phyloP scores from a whole-genome alignment of 2,797 vertebrate genomes.

The Darevskia nairensis region DNA sequence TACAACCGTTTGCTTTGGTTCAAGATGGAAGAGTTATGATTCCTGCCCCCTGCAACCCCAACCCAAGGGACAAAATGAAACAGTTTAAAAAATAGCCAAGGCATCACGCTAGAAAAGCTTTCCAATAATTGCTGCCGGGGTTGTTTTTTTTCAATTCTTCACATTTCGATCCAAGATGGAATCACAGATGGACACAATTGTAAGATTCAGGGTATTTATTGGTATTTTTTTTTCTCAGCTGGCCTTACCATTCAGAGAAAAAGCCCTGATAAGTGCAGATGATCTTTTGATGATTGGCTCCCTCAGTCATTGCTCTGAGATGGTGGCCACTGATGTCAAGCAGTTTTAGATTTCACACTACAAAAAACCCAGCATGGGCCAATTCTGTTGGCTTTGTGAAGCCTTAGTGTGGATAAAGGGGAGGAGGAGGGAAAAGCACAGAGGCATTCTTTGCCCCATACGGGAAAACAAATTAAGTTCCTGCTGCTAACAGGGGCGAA shows the following conservation, averaged over 20 bases:
- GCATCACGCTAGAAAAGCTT: fast-evolving
- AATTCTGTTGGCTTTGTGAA: neutral
- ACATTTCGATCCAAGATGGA: neutral
- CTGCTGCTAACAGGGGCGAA: conserved; percentile 29
- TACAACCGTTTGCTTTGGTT: fast-evolving
- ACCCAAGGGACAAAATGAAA: neutral
- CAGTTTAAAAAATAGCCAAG: neutral
- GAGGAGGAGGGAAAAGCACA: neutral
- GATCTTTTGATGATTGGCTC: conserved; percentile 25
- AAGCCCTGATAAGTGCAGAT: neutral
- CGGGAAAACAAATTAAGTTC: conserved; percentile 33
- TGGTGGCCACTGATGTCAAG: neutral
- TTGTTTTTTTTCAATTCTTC: neutral
- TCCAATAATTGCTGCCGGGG: fast-evolving
- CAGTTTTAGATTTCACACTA: conserved; percentile 7
- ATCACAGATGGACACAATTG: neutral
- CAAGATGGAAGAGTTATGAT: fast-evolving
- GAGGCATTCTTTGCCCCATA: neutral
- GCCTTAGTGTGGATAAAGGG: neutral
- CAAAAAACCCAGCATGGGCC: conserved; percentile 21
- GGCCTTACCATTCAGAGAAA: neutral
- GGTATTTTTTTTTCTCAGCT: conserved; percentile 6
- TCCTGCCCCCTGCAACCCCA: no score
- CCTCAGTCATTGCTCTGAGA: neutral
- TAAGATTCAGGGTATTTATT: neutral